Percentiles rank a stretch among this genome's conserved stretches.
Conservation (phyloP, 2,888 invertebrate species). For the Tetramorium bicarinatum region DNA sequence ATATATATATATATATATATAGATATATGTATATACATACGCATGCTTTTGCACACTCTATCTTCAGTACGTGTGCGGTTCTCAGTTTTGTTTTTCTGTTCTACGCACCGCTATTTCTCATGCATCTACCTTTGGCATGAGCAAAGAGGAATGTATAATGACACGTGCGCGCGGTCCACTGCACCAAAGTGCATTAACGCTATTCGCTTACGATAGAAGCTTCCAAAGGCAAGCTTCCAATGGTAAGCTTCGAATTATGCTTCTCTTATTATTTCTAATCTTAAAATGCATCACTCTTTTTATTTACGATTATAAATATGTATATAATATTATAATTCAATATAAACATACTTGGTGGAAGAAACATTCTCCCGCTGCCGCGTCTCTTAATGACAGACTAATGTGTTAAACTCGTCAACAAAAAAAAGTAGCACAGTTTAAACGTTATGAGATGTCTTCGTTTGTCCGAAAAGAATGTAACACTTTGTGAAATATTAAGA, state of each 20-base stretch:
- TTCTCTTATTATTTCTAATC: neutral
- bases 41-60: slow-evolving; percentile 22
- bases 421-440: neutral
- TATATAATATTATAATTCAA: neutral
- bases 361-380: too few relatives aligned
- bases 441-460: neutral
- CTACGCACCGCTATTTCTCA: slow-evolving; percentile 21
- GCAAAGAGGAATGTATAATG: slow-evolving; percentile 54
- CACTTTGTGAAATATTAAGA: neutral
- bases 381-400: too few relatives aligned
- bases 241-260: slow-evolving; percentile 1
- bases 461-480: neutral
- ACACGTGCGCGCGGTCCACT: slow-evolving; percentile 35
- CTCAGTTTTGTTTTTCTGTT: slow-evolving; percentile 40
- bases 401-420: neutral
- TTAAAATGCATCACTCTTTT: neutral
- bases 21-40: neutral
- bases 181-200: slow-evolving; percentile 27
- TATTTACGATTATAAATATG: neutral
- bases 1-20: neutral
- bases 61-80: slow-evolving; percentile 31
- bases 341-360: neutral
- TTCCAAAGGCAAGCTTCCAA: neutral
- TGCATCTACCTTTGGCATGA: slow-evolving; percentile 34
- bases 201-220: slow-evolving; percentile 29